Conservation (phyloP, 2,888 invertebrate species). For the Hydropsyche betteni region DNA sequence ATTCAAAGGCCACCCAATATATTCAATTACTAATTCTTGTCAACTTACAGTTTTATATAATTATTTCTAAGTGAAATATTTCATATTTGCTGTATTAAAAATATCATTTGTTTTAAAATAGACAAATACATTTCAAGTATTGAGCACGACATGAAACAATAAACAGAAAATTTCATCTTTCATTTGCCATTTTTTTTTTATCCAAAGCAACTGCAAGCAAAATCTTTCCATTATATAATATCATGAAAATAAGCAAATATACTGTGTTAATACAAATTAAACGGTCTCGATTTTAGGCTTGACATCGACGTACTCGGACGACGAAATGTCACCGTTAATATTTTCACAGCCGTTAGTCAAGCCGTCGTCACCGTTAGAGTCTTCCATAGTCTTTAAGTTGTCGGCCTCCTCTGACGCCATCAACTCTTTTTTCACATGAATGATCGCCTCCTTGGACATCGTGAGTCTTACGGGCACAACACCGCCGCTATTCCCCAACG, state of each 20-base stretch:
- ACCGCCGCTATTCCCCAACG: slow-evolving; percentile 30
- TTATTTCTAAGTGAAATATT: slow-evolving; percentile 24
- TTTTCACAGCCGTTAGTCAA: slow-evolving; percentile 41
- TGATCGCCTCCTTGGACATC: slow-evolving; percentile 17
- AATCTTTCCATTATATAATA: not conserved
- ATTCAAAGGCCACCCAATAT: no score
- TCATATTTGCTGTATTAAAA: slow-evolving; percentile 27
- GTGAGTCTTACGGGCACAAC: slow-evolving; percentile 35
- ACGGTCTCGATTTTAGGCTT: slow-evolving; percentile 36
- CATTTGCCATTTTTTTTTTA: not conserved
- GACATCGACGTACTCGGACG: slow-evolving; percentile 40
- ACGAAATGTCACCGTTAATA: slow-evolving; percentile 44
- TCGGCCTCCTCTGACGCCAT: not conserved
- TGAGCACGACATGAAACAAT: slow-evolving; percentile 5
- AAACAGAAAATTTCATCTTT: slow-evolving; percentile 1
- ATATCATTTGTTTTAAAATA: slow-evolving; percentile 16
- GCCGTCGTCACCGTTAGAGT: slow-evolving; percentile 29
- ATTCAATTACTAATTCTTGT: not conserved
- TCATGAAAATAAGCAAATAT: not conserved
- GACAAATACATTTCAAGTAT: slow-evolving; percentile 7
- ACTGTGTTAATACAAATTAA: not conserved
- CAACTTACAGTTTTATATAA: slow-evolving; percentile 2
- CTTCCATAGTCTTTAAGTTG: slow-evolving; percentile 11
- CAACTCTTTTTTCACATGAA: slow-evolving; percentile 39
- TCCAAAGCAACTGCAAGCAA: slow-evolving; percentile 13